Percentiles rank a stretch among this genome's conserved stretches.
Conservation (phyloP, 1,140 invertebrate genomes). For the Heliothis virescens region DNA sequence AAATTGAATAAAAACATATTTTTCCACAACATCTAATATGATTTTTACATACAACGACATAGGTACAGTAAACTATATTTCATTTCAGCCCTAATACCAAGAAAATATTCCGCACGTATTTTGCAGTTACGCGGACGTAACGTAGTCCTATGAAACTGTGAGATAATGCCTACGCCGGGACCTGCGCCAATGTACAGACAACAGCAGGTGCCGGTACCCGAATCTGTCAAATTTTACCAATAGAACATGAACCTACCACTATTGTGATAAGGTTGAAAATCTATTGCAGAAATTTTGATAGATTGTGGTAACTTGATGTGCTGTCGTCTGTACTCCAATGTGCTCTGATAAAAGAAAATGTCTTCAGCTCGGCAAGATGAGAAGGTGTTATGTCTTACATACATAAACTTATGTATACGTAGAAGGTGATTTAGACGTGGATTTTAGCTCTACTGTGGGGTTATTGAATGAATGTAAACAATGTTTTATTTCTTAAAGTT, state of each 20-base stretch:
- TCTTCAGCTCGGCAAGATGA: conserved; percentile 47
- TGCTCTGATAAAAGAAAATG: conserved; percentile 65
- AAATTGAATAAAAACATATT: not conserved
- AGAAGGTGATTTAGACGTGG: not conserved
- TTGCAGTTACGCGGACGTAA: conserved; percentile 56
- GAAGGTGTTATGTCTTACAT: conserved; percentile 21
- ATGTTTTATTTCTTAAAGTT: too few species aligned
- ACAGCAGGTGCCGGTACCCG: too few species aligned
- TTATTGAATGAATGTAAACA: too few species aligned
- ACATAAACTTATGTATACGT: not conserved
- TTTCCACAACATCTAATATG: not conserved
- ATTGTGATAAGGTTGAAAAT: too few species aligned
- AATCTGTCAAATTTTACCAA: too few species aligned
- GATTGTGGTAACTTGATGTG: too few species aligned
- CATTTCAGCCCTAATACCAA: conserved; percentile 5
- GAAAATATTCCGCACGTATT: conserved; percentile 26
- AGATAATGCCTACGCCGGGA: conserved; percentile 65
- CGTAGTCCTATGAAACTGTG: conserved; percentile 59
- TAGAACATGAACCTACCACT: too few species aligned
- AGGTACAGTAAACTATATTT: not conserved
- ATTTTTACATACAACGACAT: not conserved
- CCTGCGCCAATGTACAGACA: conserved; percentile 64
- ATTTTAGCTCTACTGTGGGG: not conserved
- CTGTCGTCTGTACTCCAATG: too few species aligned
- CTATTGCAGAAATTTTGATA: too few species aligned